These are phyloP conservation scores for Holotrichia oblita DNA, from an alignment of 1,140 invertebrate species.

Conservation along the genomic window DNA sequence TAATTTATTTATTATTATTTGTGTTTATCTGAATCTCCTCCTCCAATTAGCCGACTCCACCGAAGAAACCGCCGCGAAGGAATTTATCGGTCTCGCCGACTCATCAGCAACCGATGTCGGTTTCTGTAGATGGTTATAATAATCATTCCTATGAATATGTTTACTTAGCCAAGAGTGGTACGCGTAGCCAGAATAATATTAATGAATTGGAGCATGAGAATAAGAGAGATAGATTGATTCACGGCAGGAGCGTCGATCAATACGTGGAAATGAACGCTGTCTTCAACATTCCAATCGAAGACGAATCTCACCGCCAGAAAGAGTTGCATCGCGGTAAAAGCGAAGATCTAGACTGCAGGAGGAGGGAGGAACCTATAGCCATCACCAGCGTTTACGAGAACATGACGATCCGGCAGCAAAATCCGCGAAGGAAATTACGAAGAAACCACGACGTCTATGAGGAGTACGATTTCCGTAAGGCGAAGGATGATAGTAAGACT, in stretches of 20 bases:
- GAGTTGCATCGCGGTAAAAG: conserved; percentile 63
- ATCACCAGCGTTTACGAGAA: conserved; percentile 79
- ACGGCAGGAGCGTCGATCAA: conserved; percentile 77
- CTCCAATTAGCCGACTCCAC: conserved; percentile 78
- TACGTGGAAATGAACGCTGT: conserved; percentile 78
- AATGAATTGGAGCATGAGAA: conserved; percentile 66
- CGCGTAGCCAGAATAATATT: conserved; percentile 72
- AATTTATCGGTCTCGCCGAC: conserved; percentile 87
- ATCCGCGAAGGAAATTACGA: conserved; percentile 75
- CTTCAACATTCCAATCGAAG: conserved; percentile 63
- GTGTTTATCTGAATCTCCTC: not conserved
- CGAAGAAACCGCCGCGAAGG: conserved; percentile 86
- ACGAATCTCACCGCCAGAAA: conserved; percentile 56
- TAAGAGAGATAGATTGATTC: conserved; percentile 67
- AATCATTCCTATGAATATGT: conserved; percentile 70
- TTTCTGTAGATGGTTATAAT: conserved; percentile 66
- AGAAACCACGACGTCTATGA: conserved; percentile 70
- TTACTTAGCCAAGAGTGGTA: conserved; percentile 66
- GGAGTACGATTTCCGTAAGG: conserved; percentile 65
- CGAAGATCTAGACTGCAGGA: conserved; percentile 64
- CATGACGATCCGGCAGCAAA: conserved; percentile 75
- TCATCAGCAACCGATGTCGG: conserved; percentile 67
- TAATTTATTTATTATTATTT: not conserved
- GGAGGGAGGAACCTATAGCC: conserved; percentile 72
- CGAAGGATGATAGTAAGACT: conserved; percentile 54